Evolutionary conservation across 1,140 invertebrate genomes (phyloP).

Genomic region (Diorhabda carinulata): DNA sequence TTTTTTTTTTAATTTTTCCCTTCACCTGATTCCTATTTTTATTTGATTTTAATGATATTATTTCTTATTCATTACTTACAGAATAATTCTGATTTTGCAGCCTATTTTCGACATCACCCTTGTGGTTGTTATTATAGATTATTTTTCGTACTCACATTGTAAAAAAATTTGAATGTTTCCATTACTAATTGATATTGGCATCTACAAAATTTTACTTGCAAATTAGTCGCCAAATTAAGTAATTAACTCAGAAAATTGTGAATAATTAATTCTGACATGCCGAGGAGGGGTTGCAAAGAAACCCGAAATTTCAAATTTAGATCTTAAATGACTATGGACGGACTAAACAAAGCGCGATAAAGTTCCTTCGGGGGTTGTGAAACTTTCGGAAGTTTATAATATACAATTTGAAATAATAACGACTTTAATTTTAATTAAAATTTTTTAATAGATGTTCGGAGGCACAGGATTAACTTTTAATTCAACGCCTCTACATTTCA

Average conservation of each 20-base stretch:
- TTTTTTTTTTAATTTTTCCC: too few relatives aligned
- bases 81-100: too few relatives aligned
- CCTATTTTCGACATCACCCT: too few relatives aligned
- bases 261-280: conserved; percentile 1
- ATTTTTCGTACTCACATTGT: too few relatives aligned
- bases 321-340: conserved; percentile 2
- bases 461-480: too few relatives aligned
- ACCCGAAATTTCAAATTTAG: conserved; percentile 1
- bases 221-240: background rate
- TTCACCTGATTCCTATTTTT: too few relatives aligned
- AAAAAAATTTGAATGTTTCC: background rate
- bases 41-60: too few relatives aligned
- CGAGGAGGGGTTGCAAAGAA: background rate
- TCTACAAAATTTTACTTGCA: background rate
- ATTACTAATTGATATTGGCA: background rate
- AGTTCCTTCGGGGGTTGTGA: background rate
- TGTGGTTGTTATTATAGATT: too few relatives aligned
- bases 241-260: conserved; percentile 1
- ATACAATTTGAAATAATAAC: background rate
- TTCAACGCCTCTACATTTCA: too few relatives aligned
- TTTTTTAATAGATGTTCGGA: too few relatives aligned
- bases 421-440: background rate
- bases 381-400: background rate
- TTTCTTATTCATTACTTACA: too few relatives aligned
- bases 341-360: background rate